Percentiles rank a stretch among this genome's conserved stretches.
These are phyloP conservation scores for Danionella cerebrum DNA, from an alignment of 2,113 vertebrate species.

Conservation along the genomic window DNA sequence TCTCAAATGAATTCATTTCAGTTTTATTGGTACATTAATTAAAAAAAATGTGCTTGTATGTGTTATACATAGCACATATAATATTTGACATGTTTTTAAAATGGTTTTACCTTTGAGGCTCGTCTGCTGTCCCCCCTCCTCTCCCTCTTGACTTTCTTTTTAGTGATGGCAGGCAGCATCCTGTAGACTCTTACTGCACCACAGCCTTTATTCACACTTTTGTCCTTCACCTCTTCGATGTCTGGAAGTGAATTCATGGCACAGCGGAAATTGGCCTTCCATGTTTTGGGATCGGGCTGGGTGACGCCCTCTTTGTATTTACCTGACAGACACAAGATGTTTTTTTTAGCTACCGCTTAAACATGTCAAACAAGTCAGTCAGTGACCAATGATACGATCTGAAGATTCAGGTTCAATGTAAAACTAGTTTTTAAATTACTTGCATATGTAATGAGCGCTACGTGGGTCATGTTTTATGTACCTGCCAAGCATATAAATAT, in stretches of 20 bases:
- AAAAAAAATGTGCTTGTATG: background rate
- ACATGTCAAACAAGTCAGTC: no score
- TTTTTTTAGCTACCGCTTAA: no score
- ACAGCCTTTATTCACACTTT: slow-evolving; percentile 86
- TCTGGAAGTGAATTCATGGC: slow-evolving; percentile 97
- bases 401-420: no score
- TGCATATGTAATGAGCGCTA: no score
- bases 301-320: slow-evolving; percentile 73
- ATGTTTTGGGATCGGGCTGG: slow-evolving; percentile 86
- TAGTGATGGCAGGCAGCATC: slow-evolving; percentile 74
- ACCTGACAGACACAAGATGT: slow-evolving; percentile 56
- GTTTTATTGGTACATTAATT: background rate
- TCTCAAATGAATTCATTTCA: no score
- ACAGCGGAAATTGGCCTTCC: slow-evolving; percentile 98
- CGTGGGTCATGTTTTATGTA: no score
- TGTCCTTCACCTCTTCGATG: slow-evolving; percentile 88
- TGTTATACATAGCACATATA: background rate
- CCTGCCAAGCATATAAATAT: no score
- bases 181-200: slow-evolving; percentile 84
- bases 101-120: slow-evolving; percentile 71
- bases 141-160: slow-evolving; percentile 69
- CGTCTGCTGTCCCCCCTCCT: slow-evolving; percentile 63
- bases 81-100: no score
- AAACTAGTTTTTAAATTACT: no score
- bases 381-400: no score